Conservation (phyloP, 2,797 vertebrate genomes). For the Paratrypauchen microcephalus region DNA sequence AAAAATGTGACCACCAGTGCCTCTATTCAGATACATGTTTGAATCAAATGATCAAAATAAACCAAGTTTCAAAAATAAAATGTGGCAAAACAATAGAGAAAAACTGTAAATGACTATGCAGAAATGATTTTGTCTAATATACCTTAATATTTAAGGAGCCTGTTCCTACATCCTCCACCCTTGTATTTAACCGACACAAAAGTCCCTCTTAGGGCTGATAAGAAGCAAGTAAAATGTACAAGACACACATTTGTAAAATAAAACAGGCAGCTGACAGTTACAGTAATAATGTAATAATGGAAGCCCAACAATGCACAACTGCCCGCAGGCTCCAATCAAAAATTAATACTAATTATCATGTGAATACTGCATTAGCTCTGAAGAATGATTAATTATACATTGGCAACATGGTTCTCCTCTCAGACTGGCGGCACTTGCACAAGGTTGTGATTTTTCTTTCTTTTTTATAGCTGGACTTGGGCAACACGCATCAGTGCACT, state of each 20-base stretch:
- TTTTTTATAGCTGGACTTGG: constrained; percentile 14
- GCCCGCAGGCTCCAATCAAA: constrained; percentile 77
- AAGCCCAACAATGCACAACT: constrained; percentile 65
- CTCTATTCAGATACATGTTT: too few species aligned
- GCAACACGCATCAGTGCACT: constrained; percentile 31
- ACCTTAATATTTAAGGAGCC: background rate
- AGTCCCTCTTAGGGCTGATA: constrained; percentile 47
- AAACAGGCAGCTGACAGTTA: constrained; percentile 76
- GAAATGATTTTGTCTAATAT: background rate
- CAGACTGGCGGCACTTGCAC: constrained; percentile 51
- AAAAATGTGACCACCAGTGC: too few species aligned
- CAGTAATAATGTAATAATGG: constrained; percentile 74
- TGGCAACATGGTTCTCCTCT: constrained; percentile 77
- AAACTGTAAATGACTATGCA: background rate
- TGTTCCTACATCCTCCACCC: background rate
- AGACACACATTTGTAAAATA: constrained; percentile 76
- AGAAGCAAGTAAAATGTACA: constrained; percentile 67
- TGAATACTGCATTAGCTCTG: constrained; percentile 79
- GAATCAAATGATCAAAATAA: too few species aligned
- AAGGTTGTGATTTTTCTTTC: constrained; percentile 49
- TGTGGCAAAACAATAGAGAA: too few species aligned
- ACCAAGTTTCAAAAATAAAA: too few species aligned
- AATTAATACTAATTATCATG: constrained; percentile 83
- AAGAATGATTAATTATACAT: constrained; percentile 79
- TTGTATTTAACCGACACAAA: constrained; percentile 59